phyloP scores from a whole-genome alignment of 1,140 invertebrate species.

The Drosophila serrata region DNA sequence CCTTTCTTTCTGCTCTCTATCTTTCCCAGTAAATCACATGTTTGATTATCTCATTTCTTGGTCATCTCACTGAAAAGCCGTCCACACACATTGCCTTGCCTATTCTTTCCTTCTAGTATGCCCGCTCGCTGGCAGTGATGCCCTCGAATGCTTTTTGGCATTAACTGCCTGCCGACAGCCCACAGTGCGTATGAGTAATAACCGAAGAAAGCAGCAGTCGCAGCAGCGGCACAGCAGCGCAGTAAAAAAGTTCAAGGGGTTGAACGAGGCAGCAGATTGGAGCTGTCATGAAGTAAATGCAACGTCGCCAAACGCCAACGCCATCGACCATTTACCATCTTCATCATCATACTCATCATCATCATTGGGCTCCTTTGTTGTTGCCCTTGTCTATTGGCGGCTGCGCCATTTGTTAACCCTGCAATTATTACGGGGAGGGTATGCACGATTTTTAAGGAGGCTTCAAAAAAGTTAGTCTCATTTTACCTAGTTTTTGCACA shows the following conservation, averaged over 20 bases:
- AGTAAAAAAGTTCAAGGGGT: conserved; percentile 40
- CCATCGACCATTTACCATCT: conserved; percentile 52
- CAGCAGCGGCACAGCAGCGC: neutral
- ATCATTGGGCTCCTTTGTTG: conserved; percentile 1
- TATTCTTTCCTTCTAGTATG: neutral
- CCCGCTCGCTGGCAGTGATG: conserved; percentile 36
- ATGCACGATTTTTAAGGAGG: neutral
- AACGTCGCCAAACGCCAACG: conserved; percentile 61
- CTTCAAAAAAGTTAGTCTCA: too few relatives aligned
- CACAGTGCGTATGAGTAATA: conserved; percentile 80
- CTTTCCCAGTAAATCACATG: conserved; percentile 25
- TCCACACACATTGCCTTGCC: too few relatives aligned
- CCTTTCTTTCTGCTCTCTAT: neutral
- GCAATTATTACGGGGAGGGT: neutral
- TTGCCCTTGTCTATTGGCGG: conserved; percentile 7
- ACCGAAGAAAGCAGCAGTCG: conserved; percentile 30
- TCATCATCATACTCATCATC: conserved; percentile 32
- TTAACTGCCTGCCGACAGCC: conserved; percentile 51
- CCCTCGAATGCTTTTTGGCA: conserved; percentile 54
- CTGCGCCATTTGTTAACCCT: conserved; percentile 27
- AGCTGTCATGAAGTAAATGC: conserved; percentile 61
- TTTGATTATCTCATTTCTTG: conserved; percentile 72
- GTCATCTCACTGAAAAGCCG: conserved; percentile 18
- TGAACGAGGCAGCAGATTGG: conserved; percentile 27
- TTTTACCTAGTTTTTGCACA: neutral